Conservation (phyloP, 2,113 vertebrate genomes). For the Stictonetta naevosa region DNA sequence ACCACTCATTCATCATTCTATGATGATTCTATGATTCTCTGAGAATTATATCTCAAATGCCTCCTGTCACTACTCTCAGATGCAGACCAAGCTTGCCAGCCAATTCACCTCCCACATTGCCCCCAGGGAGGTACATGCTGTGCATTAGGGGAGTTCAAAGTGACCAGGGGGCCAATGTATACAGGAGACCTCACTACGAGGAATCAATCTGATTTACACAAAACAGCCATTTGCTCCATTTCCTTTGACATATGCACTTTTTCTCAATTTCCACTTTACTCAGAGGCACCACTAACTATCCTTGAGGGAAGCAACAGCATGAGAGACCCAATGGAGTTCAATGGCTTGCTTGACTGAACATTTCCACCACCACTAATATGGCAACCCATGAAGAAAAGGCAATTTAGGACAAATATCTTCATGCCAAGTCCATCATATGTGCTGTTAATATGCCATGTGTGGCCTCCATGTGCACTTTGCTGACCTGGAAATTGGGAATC, state of each 20-base stretch:
- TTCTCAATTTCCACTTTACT: background rate
- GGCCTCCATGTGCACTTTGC: background rate
- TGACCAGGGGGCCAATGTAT: background rate
- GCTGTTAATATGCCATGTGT: no score
- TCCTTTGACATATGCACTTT: background rate
- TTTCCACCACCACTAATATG: background rate
- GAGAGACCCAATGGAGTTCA: background rate
- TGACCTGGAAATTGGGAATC: background rate
- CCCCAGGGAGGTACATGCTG: accelerated
- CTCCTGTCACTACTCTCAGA: background rate
- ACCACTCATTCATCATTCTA: no score
- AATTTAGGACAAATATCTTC: background rate
- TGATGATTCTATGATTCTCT: no score
- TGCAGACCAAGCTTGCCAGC: background rate
- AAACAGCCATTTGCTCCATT: background rate
- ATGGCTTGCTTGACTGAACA: background rate
- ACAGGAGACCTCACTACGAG: no score
- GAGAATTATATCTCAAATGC: background rate
- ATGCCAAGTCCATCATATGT: no score
- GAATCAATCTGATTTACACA: background rate
- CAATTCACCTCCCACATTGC: background rate
- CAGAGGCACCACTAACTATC: background rate
- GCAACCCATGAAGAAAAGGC: background rate
- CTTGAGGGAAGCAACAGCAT: background rate
- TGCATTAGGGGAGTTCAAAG: no score